Evolutionary conservation across 2,888 invertebrate genomes (phyloP).

Genomic region (Pterobdella sp.): DNA sequence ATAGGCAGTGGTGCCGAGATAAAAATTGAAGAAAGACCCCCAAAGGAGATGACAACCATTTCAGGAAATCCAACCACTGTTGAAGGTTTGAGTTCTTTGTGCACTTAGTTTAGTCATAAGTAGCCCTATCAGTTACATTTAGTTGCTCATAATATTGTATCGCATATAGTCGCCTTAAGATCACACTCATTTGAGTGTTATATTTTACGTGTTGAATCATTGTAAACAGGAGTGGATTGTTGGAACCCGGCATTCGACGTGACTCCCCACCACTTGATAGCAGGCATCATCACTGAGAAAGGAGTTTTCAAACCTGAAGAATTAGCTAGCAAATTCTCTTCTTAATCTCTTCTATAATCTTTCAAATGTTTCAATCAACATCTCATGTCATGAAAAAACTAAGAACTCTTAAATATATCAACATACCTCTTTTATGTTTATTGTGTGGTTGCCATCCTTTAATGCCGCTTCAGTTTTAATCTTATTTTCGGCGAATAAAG

Average conservation of each 20-base stretch:
- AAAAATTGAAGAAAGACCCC: constrained; percentile 84
- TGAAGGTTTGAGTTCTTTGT: constrained; percentile 57
- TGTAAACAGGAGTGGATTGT: constrained; percentile 68
- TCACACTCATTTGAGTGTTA: too few relatives aligned
- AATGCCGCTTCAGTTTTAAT: too few relatives aligned
- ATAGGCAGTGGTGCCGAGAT: constrained; percentile 75
- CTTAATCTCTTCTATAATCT: too few relatives aligned
- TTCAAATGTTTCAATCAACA: too few relatives aligned
- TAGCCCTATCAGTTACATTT: background rate
- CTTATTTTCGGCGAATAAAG: too few relatives aligned
- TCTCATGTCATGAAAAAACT: too few relatives aligned
- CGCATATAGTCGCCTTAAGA: too few relatives aligned
- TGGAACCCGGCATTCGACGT: constrained; percentile 99
- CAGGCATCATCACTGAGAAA: constrained; percentile 82
- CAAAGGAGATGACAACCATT: constrained; percentile 80
- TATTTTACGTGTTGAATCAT: background rate
- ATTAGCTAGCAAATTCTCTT: too few relatives aligned
- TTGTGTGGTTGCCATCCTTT: too few relatives aligned
- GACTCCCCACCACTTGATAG: constrained; percentile 82
- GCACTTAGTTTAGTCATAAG: background rate
- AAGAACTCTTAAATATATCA: too few relatives aligned
- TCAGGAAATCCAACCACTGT: constrained; percentile 80
- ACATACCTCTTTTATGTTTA: too few relatives aligned
- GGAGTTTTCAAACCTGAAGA: constrained; percentile 64
- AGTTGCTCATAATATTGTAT: background rate